These are phyloP conservation scores for Cathartes aura DNA, from an alignment of 2,113 vertebrate genomes.

Conservation along the genomic window DNA sequence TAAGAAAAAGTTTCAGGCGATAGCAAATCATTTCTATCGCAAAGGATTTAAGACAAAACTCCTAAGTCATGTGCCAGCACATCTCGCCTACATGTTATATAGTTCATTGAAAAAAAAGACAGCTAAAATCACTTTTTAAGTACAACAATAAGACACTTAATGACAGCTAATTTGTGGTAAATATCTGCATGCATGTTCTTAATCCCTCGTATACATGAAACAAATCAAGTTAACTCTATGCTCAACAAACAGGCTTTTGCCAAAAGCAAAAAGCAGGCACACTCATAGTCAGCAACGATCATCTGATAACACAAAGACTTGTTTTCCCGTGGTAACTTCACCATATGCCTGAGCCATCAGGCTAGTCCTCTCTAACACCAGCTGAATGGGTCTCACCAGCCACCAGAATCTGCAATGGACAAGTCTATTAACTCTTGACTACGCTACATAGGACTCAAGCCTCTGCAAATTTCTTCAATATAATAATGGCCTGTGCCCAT, in stretches of 20 bases:
- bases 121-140: not conserved
- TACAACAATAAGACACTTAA: not conserved
- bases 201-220: not conserved
- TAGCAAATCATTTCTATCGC: not conserved
- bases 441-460: not conserved
- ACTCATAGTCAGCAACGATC: not conserved
- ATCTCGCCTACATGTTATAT: not conserved
- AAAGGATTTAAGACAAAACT: slow-evolving; percentile 8
- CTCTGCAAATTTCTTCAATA: not conserved
- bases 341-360: not conserved
- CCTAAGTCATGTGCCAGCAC: not conserved
- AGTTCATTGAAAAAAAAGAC: not conserved
- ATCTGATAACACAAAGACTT: not conserved
- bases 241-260: not conserved
- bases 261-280: not conserved
- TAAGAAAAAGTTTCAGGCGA: not conserved
- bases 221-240: not conserved
- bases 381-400: not conserved
- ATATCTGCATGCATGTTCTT: not conserved
- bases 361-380: not conserved
- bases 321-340: not conserved
- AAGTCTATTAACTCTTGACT: not conserved
- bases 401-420: not conserved
- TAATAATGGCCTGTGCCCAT: not conserved
- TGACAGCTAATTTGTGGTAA: not conserved